A percentile compares a stretch with the other conserved stretches of the same genome.
These are phyloP conservation scores for Limnephilus marmoratus DNA, from an alignment of 2,888 invertebrate species.

Conservation along the genomic window DNA sequence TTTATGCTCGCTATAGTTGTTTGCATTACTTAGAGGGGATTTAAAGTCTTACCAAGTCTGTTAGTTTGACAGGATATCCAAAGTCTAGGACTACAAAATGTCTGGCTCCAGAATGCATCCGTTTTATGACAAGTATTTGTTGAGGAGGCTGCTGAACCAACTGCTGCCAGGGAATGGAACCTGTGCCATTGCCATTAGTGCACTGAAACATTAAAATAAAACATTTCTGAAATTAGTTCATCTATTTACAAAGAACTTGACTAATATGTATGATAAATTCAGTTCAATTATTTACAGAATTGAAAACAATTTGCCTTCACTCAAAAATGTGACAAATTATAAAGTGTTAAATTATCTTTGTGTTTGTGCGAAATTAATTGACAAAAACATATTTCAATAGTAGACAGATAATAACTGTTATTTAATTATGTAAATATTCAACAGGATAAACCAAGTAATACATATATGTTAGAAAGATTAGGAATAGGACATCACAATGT, in stretches of 20 bases:
- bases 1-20: background rate
- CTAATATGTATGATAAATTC: background rate
- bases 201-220: slow-evolving; percentile 55
- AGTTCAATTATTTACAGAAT: background rate
- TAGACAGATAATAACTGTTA: background rate
- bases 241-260: background rate
- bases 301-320: background rate
- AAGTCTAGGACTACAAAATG: slow-evolving; percentile 95
- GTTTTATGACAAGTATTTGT: slow-evolving; percentile 91
- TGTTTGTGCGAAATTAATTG: too few relatives aligned
- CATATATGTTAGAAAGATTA: background rate
- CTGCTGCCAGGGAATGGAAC: slow-evolving; percentile 84
- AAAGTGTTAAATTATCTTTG: too few relatives aligned
- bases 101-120: slow-evolving; percentile 96
- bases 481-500: background rate
- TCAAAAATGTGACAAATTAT: background rate
- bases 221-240: background rate
- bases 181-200: slow-evolving; percentile 52
- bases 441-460: background rate
- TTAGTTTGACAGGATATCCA: slow-evolving; percentile 89
- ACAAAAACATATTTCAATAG: too few relatives aligned
- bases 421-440: background rate
- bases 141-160: slow-evolving; percentile 88
- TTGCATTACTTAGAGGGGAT: background rate
- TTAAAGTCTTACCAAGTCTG: slow-evolving; percentile 81